A percentile compares a stretch with the other conserved stretches of the same genome.
Conservation (phyloP, 2,113 vertebrate genomes). For the Sphaerodactylus townsendi region DNA sequence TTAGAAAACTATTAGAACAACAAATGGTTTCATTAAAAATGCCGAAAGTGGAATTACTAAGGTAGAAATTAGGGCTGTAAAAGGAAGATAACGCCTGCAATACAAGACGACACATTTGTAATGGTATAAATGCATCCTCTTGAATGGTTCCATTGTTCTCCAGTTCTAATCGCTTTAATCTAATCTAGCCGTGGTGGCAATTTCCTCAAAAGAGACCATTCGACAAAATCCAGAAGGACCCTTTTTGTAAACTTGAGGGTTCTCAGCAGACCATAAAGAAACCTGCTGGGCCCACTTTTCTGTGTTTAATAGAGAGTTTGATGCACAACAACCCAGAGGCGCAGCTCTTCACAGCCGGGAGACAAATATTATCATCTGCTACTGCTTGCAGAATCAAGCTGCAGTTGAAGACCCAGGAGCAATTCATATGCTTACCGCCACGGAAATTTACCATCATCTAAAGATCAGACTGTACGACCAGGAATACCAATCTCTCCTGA, state of each 20-base stretch:
- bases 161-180: neutral
- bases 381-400: neutral
- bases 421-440: too few species aligned
- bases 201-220: neutral
- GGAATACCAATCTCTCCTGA: too few species aligned
- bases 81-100: too few species aligned
- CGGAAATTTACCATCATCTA: too few species aligned
- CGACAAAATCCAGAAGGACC: neutral
- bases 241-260: neutral
- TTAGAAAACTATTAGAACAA: too few species aligned
- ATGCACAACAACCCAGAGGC: neutral
- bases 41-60: too few species aligned
- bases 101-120: too few species aligned
- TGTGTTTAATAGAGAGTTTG: neutral
- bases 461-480: too few species aligned
- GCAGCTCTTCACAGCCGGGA: neutral
- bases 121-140: too few species aligned
- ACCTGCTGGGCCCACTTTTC: neutral
- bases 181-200: neutral
- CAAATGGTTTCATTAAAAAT: too few species aligned
- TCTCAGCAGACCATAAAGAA: neutral
- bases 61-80: too few species aligned
- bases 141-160: too few species aligned
- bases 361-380: neutral
- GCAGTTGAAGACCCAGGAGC: neutral